Evolutionary conservation across 2,113 vertebrate genomes (phyloP).

Genomic region (Melanotaenia duboulayi): DNA sequence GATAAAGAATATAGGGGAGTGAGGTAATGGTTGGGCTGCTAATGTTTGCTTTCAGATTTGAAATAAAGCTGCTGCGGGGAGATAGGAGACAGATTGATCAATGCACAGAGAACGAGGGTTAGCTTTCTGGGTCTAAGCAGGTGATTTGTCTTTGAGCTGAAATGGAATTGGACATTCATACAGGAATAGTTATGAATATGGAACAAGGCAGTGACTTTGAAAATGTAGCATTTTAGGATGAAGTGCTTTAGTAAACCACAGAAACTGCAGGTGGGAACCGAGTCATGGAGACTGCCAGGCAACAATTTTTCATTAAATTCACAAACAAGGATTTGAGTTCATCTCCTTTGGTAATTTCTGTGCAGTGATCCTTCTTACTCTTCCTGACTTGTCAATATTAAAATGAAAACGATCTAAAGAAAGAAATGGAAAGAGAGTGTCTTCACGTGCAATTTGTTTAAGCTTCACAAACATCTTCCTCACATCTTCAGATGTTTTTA

Average conservation of each 20-base stretch:
- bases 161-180: slow-evolving; percentile 68
- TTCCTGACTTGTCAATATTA: slow-evolving; percentile 37
- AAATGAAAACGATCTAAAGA: slow-evolving; percentile 30
- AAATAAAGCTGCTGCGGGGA: slow-evolving; percentile 66
- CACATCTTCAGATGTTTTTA: not conserved
- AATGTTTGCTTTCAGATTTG: slow-evolving; percentile 79
- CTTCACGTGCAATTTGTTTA: not conserved
- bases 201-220: slow-evolving; percentile 57
- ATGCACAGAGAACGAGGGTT: slow-evolving; percentile 37
- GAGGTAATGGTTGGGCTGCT: slow-evolving; percentile 47
- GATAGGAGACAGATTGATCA: slow-evolving; percentile 71
- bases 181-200: slow-evolving; percentile 67
- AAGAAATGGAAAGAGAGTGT: not conserved
- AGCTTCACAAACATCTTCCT: not conserved
- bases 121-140: slow-evolving; percentile 53
- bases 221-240: slow-evolving; percentile 64
- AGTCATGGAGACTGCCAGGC: slow-evolving; percentile 45
- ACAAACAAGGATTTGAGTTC: slow-evolving; percentile 31
- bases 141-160: slow-evolving; percentile 62
- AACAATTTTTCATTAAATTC: slow-evolving; percentile 68
- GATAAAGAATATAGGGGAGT: slow-evolving; percentile 52
- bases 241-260: slow-evolving; percentile 50
- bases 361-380: slow-evolving; percentile 48
- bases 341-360: slow-evolving; percentile 42
- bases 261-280: slow-evolving; percentile 46